Conservation (phyloP, 1,140 invertebrate species). For the Pogonomyrmex barbatus region DNA sequence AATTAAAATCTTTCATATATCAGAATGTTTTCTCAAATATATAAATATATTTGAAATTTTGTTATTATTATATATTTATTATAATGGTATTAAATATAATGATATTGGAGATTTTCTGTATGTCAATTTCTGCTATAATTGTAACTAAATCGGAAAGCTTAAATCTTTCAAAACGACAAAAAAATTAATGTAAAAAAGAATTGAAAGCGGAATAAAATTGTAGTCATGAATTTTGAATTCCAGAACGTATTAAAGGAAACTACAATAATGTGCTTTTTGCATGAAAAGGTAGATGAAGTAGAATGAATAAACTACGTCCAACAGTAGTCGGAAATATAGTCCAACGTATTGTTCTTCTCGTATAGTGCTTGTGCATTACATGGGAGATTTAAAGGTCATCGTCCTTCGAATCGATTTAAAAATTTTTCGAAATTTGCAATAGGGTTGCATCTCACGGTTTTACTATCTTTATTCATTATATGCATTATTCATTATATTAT, state of each 20-base stretch:
- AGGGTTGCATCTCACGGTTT: conserved; percentile 15
- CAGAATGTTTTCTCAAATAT: neutral
- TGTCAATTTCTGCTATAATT: neutral
- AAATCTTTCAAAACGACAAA: neutral
- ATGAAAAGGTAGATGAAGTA: conserved; percentile 14
- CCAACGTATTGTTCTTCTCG: conserved; percentile 63
- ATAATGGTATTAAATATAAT: conserved; percentile 1
- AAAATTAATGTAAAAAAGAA: neutral
- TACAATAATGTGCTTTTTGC: conserved; percentile 2
- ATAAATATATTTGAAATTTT: neutral
- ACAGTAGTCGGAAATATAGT: conserved; percentile 65
- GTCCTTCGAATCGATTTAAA: conserved; percentile 55
- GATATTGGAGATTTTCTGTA: neutral
- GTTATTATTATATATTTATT: conserved; percentile 12
- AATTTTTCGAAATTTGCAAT: conserved; percentile 62
- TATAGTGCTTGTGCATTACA: conserved; percentile 57
- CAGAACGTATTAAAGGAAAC: neutral
- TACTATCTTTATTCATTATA: neutral
- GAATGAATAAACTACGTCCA: conserved; percentile 53
- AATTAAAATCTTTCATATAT: neutral
- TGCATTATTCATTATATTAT: neutral
- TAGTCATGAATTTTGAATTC: neutral
- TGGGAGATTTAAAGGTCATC: conserved; percentile 52
- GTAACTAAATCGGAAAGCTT: neutral
- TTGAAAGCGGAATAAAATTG: conserved; percentile 2